Evolutionary conservation across 2,888 invertebrate species (phyloP).

Genomic region (Pterostichus madidus): DNA sequence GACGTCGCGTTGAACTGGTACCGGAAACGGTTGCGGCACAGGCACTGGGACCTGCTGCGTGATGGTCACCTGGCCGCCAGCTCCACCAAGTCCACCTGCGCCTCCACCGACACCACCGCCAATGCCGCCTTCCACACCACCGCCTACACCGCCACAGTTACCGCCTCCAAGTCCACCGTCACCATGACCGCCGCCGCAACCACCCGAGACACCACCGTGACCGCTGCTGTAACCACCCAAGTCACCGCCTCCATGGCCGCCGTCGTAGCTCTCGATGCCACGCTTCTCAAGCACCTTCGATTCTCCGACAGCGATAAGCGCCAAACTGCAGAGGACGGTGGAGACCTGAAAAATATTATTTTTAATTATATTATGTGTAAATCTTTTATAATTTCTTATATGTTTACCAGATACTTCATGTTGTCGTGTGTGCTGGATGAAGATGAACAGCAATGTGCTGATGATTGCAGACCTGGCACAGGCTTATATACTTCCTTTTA

Average conservation of each 20-base stretch:
- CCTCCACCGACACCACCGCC: slow-evolving; percentile 36
- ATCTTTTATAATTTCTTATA: not conserved
- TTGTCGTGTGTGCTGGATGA: slow-evolving; percentile 26
- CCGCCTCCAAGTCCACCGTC: slow-evolving; percentile 4
- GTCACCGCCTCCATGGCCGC: slow-evolving; percentile 45
- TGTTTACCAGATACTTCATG: slow-evolving; percentile 51
- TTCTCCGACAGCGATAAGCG: not conserved
- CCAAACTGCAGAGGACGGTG: slow-evolving; percentile 25
- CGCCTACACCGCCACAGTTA: not conserved
- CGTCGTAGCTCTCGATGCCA: slow-evolving; percentile 34
- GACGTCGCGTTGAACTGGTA: slow-evolving; percentile 9
- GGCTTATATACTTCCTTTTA: slow-evolving; percentile 1
- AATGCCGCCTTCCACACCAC: slow-evolving; percentile 9
- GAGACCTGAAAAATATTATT: slow-evolving; percentile 2
- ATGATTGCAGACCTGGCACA: not conserved
- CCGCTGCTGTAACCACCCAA: slow-evolving; percentile 1
- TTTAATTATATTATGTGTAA: not conserved
- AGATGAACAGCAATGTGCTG: slow-evolving; percentile 37
- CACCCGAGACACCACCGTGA: not conserved
- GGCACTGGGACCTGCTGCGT: slow-evolving; percentile 69
- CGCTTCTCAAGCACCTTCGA: too few relatives aligned
- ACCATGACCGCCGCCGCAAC: not conserved
- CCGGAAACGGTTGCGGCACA: slow-evolving; percentile 72
- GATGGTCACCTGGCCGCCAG: slow-evolving; percentile 70
- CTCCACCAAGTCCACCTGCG: slow-evolving; percentile 14